Conservation (phyloP, 2,797 vertebrate species). For the Oreonectes daqikongensis region DNA sequence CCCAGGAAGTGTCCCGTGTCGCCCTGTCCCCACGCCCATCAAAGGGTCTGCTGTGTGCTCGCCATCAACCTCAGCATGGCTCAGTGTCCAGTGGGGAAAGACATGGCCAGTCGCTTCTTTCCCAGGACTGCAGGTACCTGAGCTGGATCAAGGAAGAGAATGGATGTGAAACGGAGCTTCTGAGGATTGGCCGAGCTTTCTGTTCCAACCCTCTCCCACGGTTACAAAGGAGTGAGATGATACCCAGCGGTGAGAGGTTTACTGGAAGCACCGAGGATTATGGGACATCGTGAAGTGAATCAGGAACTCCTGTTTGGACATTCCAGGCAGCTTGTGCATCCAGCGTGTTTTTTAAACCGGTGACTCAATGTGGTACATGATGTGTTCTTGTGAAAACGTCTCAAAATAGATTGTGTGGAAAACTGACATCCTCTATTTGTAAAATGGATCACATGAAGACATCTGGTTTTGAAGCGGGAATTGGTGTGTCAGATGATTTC, state of each 20-base stretch:
- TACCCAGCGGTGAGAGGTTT: conserved; percentile 33
- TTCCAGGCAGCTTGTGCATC: not conserved
- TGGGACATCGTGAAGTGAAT: conserved; percentile 1
- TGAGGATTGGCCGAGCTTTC: conserved; percentile 46
- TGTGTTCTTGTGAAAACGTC: not conserved
- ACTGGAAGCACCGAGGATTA: conserved; percentile 32
- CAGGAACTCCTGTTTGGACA: conserved; percentile 19
- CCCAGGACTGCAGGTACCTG: conserved; percentile 51
- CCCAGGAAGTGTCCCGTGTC: conserved; percentile 76
- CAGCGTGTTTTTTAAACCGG: not conserved
- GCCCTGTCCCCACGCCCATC: conserved; percentile 62
- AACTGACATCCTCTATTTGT: not conserved
- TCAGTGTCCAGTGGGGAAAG: conserved; percentile 42
- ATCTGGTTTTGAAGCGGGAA: conserved; percentile 20
- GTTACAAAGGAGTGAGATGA: conserved; percentile 49
- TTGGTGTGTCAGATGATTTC: not conserved
- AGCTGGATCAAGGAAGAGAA: conserved; percentile 46
- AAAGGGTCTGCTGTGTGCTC: conserved; percentile 62
- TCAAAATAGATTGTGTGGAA: conserved; percentile 1
- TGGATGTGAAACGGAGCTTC: conserved; percentile 52
- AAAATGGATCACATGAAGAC: not conserved
- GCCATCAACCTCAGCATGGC: conserved; percentile 51
- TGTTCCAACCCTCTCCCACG: conserved; percentile 50
- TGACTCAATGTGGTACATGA: conserved; percentile 1
- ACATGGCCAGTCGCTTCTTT: conserved; percentile 44